Conservation (phyloP, 2,113 vertebrate genomes). For the Platichthys stellatus region DNA sequence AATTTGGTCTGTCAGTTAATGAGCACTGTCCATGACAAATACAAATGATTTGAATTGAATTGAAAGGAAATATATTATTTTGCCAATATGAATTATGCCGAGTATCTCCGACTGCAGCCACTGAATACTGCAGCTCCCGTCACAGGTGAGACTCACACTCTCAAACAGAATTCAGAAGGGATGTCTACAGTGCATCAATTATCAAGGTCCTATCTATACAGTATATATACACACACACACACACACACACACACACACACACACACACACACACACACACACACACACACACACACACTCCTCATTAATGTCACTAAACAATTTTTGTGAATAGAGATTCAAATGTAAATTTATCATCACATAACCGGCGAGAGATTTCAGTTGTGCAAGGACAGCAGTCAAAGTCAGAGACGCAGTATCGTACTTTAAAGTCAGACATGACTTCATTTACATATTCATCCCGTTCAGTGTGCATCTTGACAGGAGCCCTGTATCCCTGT, state of each 20-base stretch:
- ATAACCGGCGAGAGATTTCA: not conserved
- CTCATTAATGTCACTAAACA: not conserved
- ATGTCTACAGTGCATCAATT: not conserved
- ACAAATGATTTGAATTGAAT: too few relatives aligned
- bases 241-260: too few relatives aligned
- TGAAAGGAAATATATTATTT: too few relatives aligned
- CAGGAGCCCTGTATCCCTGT: conserved; percentile 30
- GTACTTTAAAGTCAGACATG: conserved; percentile 32
- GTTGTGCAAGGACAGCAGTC: conserved; percentile 31
- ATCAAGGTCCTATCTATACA: not conserved
- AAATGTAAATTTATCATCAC: not conserved
- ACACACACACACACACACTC: not conserved
- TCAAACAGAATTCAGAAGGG: not conserved
- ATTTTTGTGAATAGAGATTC: not conserved
- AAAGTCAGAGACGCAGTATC: conserved; percentile 41
- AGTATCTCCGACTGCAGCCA: not conserved
- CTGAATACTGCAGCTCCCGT: not conserved
- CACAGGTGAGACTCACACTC: not conserved
- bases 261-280: not conserved
- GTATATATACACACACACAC: not conserved
- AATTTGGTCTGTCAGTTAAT: too few relatives aligned
- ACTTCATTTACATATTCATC: conserved; percentile 52
- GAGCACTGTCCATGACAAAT: too few relatives aligned
- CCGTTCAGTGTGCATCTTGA: conserved; percentile 42
- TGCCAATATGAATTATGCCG: too few relatives aligned